phyloP scores from a whole-genome alignment of 2,888 invertebrate genomes.

The Ashinkailepas kermadecensis region DNA sequence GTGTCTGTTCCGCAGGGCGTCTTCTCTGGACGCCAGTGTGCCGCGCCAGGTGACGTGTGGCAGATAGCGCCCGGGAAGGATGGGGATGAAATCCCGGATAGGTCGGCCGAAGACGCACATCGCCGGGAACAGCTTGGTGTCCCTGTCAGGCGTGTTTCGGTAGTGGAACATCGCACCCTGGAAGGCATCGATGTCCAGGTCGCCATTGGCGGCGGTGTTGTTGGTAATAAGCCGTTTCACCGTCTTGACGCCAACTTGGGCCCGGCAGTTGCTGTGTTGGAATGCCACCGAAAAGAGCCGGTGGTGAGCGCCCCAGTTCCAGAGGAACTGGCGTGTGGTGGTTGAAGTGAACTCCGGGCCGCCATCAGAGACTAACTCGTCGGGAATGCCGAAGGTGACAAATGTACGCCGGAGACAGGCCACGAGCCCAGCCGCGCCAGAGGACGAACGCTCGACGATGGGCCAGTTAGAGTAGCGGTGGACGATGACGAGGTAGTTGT shows the following conservation, averaged over 20 bases:
- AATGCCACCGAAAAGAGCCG: constrained; percentile 23
- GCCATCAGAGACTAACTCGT: constrained; percentile 26
- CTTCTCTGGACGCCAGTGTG: constrained; percentile 5
- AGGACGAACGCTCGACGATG: too few relatives aligned
- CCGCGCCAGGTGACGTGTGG: too few relatives aligned
- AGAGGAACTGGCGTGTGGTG: constrained; percentile 20
- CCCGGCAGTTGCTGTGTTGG: constrained; percentile 26
- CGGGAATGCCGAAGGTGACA: constrained; percentile 21
- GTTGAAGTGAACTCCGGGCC: constrained; percentile 26
- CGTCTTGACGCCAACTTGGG: constrained; percentile 25
- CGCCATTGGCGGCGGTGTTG: constrained; percentile 24
- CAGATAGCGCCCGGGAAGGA: constrained; percentile 23
- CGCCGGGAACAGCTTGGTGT: constrained; percentile 26
- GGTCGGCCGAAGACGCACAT: constrained; percentile 28
- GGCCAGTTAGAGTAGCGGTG: constrained; percentile 27
- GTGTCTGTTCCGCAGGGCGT: constrained; percentile 26
- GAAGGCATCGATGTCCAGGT: constrained; percentile 25
- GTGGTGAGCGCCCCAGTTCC: constrained; percentile 22
- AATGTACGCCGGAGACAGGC: constrained; percentile 23
- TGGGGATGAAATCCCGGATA: constrained; percentile 28
- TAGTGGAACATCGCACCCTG: constrained; percentile 23
- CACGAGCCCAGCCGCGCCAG: too few relatives aligned
- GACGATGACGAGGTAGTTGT: constrained; percentile 24
- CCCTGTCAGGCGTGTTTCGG: constrained; percentile 26
- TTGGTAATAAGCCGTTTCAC: constrained; percentile 24